phyloP scores from a whole-genome alignment of 2,797 vertebrate species.

The Eupleurogrammus muticus region DNA sequence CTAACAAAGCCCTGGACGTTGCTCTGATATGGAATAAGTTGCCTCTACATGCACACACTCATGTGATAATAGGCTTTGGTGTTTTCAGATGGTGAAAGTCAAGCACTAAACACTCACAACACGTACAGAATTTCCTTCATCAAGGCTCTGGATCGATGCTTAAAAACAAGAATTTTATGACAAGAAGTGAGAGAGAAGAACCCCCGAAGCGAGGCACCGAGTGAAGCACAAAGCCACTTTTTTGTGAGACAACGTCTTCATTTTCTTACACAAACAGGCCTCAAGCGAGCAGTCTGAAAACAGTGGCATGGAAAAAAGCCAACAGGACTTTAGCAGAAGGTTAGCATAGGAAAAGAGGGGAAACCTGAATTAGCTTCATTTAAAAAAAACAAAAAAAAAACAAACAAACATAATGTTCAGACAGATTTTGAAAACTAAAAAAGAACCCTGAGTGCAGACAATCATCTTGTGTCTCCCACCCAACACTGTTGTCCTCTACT shows the following conservation, averaged over 20 bases:
- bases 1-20: conserved; percentile 38
- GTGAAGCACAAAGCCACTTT: conserved; percentile 18
- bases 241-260: conserved; percentile 1
- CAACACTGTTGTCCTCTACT: too few relatives aligned
- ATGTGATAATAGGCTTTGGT: conserved; percentile 19
- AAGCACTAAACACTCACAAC: not conserved
- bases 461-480: too few relatives aligned
- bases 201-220: conserved; percentile 20
- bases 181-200: not conserved
- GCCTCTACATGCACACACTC: conserved; percentile 3
- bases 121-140: not conserved
- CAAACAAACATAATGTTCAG: too few relatives aligned
- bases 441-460: too few relatives aligned
- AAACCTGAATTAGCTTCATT: not conserved
- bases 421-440: conserved; percentile 4
- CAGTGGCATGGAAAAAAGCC: not conserved
- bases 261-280: conserved; percentile 22
- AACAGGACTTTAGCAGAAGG: too few relatives aligned
- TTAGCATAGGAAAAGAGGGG: conserved; percentile 14
- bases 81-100: too few relatives aligned
- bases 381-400: too few relatives aligned
- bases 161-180: not conserved
- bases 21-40: conserved; percentile 32
- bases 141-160: not conserved
- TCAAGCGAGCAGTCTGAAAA: conserved; percentile 9